A percentile compares a stretch with the other conserved stretches of the same genome.
Conservation (phyloP, 2,888 invertebrate species). For the Nymphalis urticae region DNA sequence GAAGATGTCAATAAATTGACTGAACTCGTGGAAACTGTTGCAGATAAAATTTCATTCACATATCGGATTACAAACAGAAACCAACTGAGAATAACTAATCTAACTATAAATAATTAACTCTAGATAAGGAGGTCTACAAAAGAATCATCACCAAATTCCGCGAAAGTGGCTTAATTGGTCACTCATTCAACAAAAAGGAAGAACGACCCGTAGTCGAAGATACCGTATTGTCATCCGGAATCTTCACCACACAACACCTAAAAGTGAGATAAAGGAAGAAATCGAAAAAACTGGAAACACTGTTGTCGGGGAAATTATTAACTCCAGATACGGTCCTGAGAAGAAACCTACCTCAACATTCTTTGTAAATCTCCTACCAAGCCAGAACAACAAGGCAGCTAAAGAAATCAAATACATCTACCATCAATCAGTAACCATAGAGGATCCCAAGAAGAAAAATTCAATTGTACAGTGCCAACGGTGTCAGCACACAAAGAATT, state of each 20-base stretch:
- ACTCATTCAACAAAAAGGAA: slow-evolving; percentile 40
- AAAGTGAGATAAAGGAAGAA: slow-evolving; percentile 20
- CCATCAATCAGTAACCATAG: slow-evolving; percentile 31
- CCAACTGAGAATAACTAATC: slow-evolving; percentile 1
- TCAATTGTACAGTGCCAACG: neutral
- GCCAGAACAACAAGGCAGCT: slow-evolving; percentile 22
- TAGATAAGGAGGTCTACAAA: slow-evolving; percentile 1
- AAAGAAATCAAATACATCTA: slow-evolving; percentile 35
- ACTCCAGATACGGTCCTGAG: neutral
- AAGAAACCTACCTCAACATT: neutral
- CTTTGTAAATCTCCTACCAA: slow-evolving; percentile 3
- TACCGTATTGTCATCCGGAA: slow-evolving; percentile 36
- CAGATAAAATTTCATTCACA: neutral
- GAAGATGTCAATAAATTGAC: slow-evolving; percentile 25
- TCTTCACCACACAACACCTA: slow-evolving; percentile 25
- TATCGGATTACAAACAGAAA: neutral
- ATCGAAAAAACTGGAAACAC: neutral
- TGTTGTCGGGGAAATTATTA: slow-evolving; percentile 8
- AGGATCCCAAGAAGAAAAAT: slow-evolving; percentile 4
- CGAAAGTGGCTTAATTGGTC: slow-evolving; percentile 37
- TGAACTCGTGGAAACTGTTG: neutral
- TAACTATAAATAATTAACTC: too few relatives aligned
- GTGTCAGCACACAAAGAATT: neutral
- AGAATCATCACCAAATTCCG: slow-evolving; percentile 8
- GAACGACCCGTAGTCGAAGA: too few relatives aligned